Conservation (phyloP, 2,888 invertebrate species). For the Drosophila quinaria region DNA sequence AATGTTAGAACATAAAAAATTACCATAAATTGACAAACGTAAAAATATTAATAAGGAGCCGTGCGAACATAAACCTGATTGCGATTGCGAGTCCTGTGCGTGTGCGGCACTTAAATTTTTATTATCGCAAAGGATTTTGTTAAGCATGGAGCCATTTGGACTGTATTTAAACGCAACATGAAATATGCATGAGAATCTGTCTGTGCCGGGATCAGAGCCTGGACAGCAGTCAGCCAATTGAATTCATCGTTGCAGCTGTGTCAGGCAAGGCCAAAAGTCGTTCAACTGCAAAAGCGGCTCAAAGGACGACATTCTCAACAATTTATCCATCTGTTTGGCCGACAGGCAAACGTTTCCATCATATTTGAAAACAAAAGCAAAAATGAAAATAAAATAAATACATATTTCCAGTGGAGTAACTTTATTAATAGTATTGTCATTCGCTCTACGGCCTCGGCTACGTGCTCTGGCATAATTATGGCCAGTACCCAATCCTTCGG, state of each 20-base stretch:
- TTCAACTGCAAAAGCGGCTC: conserved; percentile 72
- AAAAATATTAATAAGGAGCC: conserved; percentile 74
- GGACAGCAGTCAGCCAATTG: conserved; percentile 64
- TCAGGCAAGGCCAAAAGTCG: conserved; percentile 70
- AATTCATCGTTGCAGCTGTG: conserved; percentile 57
- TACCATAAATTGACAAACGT: conserved; percentile 68
- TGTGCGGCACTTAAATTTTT: conserved; percentile 70
- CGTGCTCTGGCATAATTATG: conserved; percentile 71
- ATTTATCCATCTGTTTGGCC: conserved; percentile 65
- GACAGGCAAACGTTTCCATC: conserved; percentile 32
- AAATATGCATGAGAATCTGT: conserved; percentile 75
- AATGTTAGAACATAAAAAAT: conserved; percentile 69
- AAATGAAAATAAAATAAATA: conserved; percentile 4
- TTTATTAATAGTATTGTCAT: no score
- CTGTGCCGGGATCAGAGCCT: conserved; percentile 46
- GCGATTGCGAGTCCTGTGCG: conserved; percentile 48
- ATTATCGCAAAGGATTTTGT: conserved; percentile 62
- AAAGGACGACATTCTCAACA: conserved; percentile 49
- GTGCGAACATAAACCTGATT: conserved; percentile 66
- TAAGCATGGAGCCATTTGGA: conserved; percentile 50
- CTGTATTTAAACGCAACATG: conserved; percentile 65
- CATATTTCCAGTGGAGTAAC: no score
- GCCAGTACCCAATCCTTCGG: conserved; percentile 21
- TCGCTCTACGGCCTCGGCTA: conserved; percentile 31
- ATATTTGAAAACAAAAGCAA: conserved; percentile 34